phyloP scores from a whole-genome alignment of 2,888 invertebrate species.

The Eilema sororculum region DNA sequence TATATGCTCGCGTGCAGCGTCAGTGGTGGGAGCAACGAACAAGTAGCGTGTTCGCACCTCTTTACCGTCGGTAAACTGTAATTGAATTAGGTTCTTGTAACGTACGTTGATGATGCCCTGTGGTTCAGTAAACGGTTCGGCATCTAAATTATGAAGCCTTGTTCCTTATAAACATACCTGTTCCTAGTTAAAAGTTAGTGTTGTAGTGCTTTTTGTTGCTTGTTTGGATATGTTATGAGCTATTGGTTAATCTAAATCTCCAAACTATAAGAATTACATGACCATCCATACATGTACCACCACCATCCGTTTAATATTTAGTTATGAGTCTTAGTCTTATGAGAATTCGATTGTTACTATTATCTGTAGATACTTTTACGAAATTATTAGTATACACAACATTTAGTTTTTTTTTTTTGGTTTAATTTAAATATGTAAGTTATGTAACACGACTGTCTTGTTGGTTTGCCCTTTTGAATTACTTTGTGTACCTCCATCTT shows the following conservation, averaged over 20 bases:
- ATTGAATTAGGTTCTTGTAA: slow-evolving; percentile 59
- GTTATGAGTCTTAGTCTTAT: no score
- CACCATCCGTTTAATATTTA: no score
- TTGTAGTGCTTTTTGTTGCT: no score
- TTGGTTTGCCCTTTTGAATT: not conserved
- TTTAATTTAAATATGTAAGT: not conserved
- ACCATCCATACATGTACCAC: no score
- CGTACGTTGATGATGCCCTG: slow-evolving; percentile 20
- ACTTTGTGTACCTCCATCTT: not conserved
- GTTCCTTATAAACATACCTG: no score
- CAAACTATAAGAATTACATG: no score
- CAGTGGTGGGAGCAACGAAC: slow-evolving; percentile 35
- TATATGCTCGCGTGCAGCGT: slow-evolving; percentile 50
- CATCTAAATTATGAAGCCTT: not conserved
- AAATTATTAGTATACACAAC: not conserved
- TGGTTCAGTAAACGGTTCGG: not conserved
- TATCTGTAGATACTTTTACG: not conserved
- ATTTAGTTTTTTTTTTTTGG: not conserved
- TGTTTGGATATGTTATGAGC: no score
- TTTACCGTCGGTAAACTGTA: slow-evolving; percentile 49
- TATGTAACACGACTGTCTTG: not conserved
- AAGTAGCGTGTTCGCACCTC: slow-evolving; percentile 66
- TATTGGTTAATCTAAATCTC: no score
- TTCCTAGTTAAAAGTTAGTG: no score
- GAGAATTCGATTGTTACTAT: not conserved